phyloP scores from a whole-genome alignment of 2,888 invertebrate genomes.

The Acanthoscelides obtectus region DNA sequence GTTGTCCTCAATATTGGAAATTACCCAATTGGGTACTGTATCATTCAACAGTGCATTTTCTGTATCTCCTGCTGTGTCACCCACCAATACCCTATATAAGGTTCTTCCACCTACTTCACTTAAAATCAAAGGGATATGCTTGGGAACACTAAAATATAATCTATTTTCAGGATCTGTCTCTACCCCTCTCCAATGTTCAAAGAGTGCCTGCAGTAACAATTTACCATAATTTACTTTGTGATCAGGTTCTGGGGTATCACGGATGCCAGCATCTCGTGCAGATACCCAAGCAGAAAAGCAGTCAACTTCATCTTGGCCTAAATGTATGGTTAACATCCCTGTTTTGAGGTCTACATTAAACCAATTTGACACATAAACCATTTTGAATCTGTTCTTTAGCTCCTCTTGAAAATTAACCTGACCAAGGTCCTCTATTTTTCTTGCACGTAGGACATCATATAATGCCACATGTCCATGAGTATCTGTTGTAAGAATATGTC shows the following conservation, averaged over 20 bases:
- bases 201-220: slow-evolving; percentile 84
- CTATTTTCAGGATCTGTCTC: slow-evolving; percentile 69
- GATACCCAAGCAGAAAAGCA: slow-evolving; percentile 99
- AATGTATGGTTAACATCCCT: slow-evolving; percentile 95
- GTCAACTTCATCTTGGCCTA: slow-evolving; percentile 95
- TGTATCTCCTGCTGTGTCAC: slow-evolving; percentile 92
- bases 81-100: slow-evolving; percentile 79
- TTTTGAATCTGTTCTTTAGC: slow-evolving; percentile 84
- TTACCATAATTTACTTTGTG: slow-evolving; percentile 96
- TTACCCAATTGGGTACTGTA: slow-evolving; percentile 93
- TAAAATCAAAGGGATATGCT: slow-evolving; percentile 95
- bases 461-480: slow-evolving; percentile 85
- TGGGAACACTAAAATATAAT: slow-evolving; percentile 83
- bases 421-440: slow-evolving; percentile 89
- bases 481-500: slow-evolving; percentile 94
- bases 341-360: slow-evolving; percentile 98
- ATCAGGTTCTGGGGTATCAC: slow-evolving; percentile 58
- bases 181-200: slow-evolving; percentile 86
- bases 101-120: slow-evolving; percentile 96
- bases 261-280: slow-evolving; percentile 86
- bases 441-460: slow-evolving; percentile 88
- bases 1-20: slow-evolving; percentile 90
- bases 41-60: slow-evolving; percentile 89
- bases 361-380: slow-evolving; percentile 98
- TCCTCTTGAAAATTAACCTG: slow-evolving; percentile 89